Evolutionary conservation across 2,797 vertebrate species (phyloP), one percentile per base, ranked within the genome.

Genomic region (Melanotaenia maccullochi): DNA sequence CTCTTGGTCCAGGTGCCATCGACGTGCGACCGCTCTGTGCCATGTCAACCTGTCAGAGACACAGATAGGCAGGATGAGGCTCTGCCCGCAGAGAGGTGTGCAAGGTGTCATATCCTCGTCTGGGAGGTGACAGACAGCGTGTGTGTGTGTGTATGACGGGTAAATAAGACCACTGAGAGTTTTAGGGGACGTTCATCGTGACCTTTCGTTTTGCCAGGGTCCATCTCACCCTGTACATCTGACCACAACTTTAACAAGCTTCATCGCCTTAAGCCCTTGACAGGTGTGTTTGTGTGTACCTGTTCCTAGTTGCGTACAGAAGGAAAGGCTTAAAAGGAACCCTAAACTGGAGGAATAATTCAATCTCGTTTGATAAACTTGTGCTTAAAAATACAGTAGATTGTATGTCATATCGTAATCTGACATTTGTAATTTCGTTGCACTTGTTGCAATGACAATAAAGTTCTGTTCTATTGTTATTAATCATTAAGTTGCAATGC

Each of bases 121-220:
- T 81, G 68, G 60, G 77, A 75, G 81, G 88, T 90, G 89, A 93
- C 86, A 78, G 93, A 93, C 86, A 85, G 88, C 24, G 54, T 68
- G 89, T 93, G 89, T 91, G 90, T 88, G 87, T 81, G 86, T 82
- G 84, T 85, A 85, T 92, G 92, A 91, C 85, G 72, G 89, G 71
- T 12, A 81, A 87, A 92, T 87, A 89, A 89, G 83, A 90, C 83
- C 28, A 68, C 83, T 85, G 88, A 91, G 90, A 88, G 87, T 90
- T 89, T 78, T 62, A 57, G 81, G 85, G 87, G 89, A 85, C 79
- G 74, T 83, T 89, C 65, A 63, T 65, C 54, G 35, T 92, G 91
- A 94, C 94, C 93, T 94, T 93, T 92, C 71, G 22, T 89, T 85
- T 85, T 82, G 68, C 84, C 71, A 54, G 78, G 75, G 83, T 92